Conservation (phyloP, 2,888 invertebrate species). For the Limnephilus lunatus region DNA sequence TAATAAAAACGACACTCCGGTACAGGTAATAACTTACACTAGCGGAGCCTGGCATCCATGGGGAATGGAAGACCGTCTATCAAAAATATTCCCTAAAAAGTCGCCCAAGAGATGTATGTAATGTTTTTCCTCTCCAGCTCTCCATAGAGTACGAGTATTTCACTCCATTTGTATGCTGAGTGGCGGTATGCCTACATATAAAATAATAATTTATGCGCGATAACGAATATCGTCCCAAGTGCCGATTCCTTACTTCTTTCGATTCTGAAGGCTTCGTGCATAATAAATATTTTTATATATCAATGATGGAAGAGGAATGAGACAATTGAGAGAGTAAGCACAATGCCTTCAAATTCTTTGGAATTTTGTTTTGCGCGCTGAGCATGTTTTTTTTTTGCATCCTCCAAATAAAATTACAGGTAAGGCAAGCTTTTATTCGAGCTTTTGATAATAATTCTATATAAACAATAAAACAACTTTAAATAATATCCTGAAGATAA, state of each 20-base stretch:
- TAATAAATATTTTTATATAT: constrained; percentile 35
- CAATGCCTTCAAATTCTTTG: not conserved
- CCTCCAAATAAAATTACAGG: not conserved
- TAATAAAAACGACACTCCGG: constrained; percentile 51
- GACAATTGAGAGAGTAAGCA: not conserved
- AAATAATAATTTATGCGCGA: constrained; percentile 64
- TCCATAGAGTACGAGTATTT: constrained; percentile 48
- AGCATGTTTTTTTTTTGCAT: not conserved
- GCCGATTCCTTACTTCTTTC: constrained; percentile 42
- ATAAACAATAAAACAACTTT: not conserved
- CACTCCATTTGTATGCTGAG: constrained; percentile 62
- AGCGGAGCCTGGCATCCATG: constrained; percentile 4
- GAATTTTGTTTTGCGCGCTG: not conserved
- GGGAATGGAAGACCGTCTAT: constrained; percentile 55
- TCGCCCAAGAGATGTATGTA: constrained; percentile 50
- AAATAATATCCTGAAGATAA: not conserved
- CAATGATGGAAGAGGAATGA: not conserved
- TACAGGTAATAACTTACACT: constrained; percentile 50
- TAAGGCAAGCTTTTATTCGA: not conserved
- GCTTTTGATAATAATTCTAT: not conserved
- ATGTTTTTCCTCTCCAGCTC: constrained; percentile 52
- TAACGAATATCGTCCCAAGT: constrained; percentile 56
- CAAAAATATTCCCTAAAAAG: constrained; percentile 58
- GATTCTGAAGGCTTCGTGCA: constrained; percentile 6
- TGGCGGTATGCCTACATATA: constrained; percentile 54